Evolutionary conservation across 2,888 invertebrate genomes (phyloP), one percentile per base, ranked within the genome.

Genomic region (Drosophila lutescens): DNA sequence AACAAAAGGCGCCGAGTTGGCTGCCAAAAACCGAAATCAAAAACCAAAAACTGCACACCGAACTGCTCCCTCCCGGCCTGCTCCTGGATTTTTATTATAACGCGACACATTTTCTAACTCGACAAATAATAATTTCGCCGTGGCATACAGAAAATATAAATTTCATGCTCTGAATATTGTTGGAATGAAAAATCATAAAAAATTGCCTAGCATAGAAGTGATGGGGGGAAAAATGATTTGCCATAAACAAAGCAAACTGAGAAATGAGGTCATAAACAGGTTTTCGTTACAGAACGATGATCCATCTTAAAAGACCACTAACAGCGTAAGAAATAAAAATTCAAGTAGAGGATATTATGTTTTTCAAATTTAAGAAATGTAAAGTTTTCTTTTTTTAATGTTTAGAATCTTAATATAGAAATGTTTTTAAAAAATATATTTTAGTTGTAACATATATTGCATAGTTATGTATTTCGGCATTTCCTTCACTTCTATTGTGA

Each of bases 1-100:
- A 84, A 88, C 87, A 88, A 86, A 85, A 84, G 89, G 87, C 85
- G 85, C 89, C 85, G 87, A 86, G 79, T 79, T 81, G 89, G 87
- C 85, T 85, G 85, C 85, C 85, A 85, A 84, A 88, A 86, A 67
- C 87, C 72, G 57, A 84, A 74, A 84, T 83, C 80, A 65, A 79
- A 60, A 81, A 83, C 80, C 82, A 69, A 77, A 86, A 83, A 62
- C 65, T 66, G 80, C 72, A 68, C 66, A 20, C 54, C 63, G 26
- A 34, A 36, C 62, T 10, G 40, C 40, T 44, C 40, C 54, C 57
- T n/a, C 15, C 8, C 10, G 30, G 2, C 26, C 43, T 40, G 44
- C 41, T 58, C 12, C 67, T 53, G 53, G 10, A n/a, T 68, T 67
- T 79, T 55, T 69, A 59, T 69, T 84, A 71, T 57, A 53, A 40